Percentiles rank a stretch among this genome's conserved stretches.
These are phyloP conservation scores for Aphelinus atriplicis DNA, from an alignment of 1,140 invertebrate genomes.

Conservation along the genomic window DNA sequence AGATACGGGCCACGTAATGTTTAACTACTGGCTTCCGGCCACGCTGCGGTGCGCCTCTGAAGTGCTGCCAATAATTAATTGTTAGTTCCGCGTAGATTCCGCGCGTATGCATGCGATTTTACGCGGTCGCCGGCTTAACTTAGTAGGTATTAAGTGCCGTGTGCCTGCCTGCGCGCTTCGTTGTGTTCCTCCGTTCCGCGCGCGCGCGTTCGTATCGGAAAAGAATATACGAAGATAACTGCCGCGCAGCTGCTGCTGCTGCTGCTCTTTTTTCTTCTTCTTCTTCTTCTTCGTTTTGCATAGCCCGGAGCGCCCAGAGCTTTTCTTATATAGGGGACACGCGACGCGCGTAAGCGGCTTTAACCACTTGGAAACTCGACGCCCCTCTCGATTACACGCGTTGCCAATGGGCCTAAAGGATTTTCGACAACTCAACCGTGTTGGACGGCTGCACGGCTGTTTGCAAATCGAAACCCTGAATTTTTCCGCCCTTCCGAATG, in stretches of 20 bases:
- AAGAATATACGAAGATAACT: constrained; percentile 32
- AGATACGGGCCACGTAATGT: constrained; percentile 66
- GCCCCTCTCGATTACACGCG: background rate
- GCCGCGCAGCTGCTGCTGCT: constrained; percentile 17
- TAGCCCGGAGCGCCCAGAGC: background rate
- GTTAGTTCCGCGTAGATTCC: constrained; percentile 54
- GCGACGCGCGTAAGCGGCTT: background rate
- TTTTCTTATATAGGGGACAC: constrained; percentile 4
- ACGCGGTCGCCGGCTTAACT: constrained; percentile 11
- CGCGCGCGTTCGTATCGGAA: constrained; percentile 10
- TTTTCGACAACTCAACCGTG: background rate
- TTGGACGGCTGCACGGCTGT: background rate
- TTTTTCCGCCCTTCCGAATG: no score
- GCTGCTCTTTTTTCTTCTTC: constrained; percentile 15
- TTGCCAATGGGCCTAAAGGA: constrained; percentile 3
- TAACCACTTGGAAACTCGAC: constrained; percentile 5
- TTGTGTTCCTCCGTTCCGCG: background rate
- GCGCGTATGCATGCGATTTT: constrained; percentile 8
- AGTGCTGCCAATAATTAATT: constrained; percentile 64
- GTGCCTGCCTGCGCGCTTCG: background rate
- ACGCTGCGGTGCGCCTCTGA: constrained; percentile 47
- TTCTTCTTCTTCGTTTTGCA: background rate
- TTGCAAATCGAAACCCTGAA: no score
- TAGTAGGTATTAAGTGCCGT: constrained; percentile 30
- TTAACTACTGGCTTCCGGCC: constrained; percentile 57